phyloP scores from a whole-genome alignment of 2,113 vertebrate species.

The Telmatochromis sp. region DNA sequence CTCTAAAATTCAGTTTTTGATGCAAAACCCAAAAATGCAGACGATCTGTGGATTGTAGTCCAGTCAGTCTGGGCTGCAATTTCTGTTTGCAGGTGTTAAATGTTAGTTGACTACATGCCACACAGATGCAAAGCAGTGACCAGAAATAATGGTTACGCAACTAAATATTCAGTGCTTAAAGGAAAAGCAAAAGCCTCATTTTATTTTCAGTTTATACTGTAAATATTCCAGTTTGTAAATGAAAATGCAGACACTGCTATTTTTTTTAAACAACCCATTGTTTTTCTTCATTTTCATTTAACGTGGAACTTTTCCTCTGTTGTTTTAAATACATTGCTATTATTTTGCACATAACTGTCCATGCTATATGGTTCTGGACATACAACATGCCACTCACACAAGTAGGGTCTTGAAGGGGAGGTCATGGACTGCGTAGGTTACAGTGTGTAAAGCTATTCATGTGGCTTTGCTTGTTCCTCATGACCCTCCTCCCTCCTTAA shows the following conservation, averaged over 20 bases:
- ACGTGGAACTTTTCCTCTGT: neutral
- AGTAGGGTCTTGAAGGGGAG: neutral
- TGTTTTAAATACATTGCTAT: neutral
- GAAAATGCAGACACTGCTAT: neutral
- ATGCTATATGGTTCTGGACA: neutral
- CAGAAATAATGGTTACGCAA: neutral
- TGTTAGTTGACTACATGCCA: neutral
- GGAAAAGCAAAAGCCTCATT: neutral
- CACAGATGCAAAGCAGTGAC: neutral
- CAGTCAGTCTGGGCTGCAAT: neutral
- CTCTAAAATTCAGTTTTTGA: neutral
- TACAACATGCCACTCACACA: neutral
- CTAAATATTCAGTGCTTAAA: neutral
- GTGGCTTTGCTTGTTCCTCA: neutral
- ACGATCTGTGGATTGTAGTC: neutral
- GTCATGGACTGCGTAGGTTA: neutral
- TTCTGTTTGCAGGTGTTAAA: neutral
- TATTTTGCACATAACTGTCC: neutral
- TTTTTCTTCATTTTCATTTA: neutral
- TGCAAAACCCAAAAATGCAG: neutral
- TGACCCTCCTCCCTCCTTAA: neutral
- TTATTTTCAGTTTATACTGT: neutral
- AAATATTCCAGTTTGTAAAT: neutral
- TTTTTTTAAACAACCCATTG: neutral
- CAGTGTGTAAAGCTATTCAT: neutral